Conservation (phyloP, 2,888 invertebrate species). For the Plutella xylostella region DNA sequence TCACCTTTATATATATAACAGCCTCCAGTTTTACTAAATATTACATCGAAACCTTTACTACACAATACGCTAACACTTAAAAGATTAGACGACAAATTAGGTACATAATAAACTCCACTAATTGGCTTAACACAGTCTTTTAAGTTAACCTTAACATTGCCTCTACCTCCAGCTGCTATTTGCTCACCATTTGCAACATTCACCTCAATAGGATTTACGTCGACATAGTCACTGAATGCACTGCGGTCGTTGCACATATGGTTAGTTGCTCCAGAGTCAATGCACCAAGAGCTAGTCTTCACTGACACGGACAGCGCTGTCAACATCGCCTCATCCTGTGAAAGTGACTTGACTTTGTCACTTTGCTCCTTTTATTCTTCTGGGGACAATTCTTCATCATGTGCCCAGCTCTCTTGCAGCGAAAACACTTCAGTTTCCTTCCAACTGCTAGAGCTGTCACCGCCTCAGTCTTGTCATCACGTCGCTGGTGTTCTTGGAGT, state of each 20-base stretch:
- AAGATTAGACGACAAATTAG: not conserved
- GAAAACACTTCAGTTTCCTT: not conserved
- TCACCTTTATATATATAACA: too few species aligned
- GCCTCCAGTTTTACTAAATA: not conserved
- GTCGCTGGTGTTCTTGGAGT: conserved; percentile 5
- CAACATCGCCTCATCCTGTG: not conserved
- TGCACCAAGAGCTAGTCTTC: not conserved
- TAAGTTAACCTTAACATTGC: not conserved
- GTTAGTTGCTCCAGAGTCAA: conserved; percentile 13
- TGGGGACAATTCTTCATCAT: not conserved
- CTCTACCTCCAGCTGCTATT: not conserved
- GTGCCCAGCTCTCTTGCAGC: conserved; percentile 4
- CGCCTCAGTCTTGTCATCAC: conserved; percentile 3
- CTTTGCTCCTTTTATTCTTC: too few species aligned
- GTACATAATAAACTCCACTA: not conserved
- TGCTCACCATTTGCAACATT: not conserved
- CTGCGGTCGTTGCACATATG: conserved; percentile 11
- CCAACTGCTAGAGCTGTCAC: not conserved
- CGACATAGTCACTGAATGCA: not conserved
- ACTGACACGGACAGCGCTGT: not conserved
- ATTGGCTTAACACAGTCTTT: not conserved
- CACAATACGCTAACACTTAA: not conserved
- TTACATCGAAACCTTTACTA: not conserved
- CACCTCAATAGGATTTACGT: not conserved
- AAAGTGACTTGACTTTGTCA: not conserved